Base-by-base conservation (phyloP, 2,797 vertebrate genomes). In the Sebastes itinus region DNA sequence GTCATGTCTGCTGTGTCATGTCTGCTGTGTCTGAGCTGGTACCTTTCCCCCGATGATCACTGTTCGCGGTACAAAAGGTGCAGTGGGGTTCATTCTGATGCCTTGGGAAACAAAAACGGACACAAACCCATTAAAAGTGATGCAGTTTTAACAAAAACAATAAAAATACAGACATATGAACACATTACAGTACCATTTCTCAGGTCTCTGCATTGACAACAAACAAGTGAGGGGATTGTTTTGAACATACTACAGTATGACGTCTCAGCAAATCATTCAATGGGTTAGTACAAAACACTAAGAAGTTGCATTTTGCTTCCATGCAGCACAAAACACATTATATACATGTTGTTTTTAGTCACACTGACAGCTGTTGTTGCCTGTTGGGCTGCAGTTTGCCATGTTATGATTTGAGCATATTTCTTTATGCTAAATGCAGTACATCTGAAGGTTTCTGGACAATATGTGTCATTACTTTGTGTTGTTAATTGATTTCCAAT, bases 31-130 rank as follows among this genome's bases (percentile, higher is more conserved):
- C 14, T 55, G 38, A 68, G 33, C 46, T 27, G 1, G 7, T 84
- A 98, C 98, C 96, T 99, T 99, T 84, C 98, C 98, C 11, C 98
- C 98, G 2, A 99, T 99, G 78, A 99, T 99, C 83, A 99, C 97
- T 0, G 98, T 99, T 76, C 98, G 95, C 0, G 98, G 97, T 54
- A 99, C 96, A 9, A 99, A 99, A 0, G 96, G 85, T 71, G 96
- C 95, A 0, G 20, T 62, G 1, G 98, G 98, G 56, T 97, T 96
- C 85, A 92, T 96, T 75, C 95, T 97, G 86, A 99, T 99, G 62
- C 97, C 98, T 99, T 90, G 2, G 82, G 88, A 62, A 55, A 80
- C 64, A 64, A 5, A 22, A 46, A 6, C 16, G 1, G 32, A 80
- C 8, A 68, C 27, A 75, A 13, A 75, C 1, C 32, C 0, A 14